A percentile compares a stretch with the other conserved stretches of the same genome.
Evolutionary conservation across 2,113 vertebrate genomes (phyloP).

Genomic region (Turdus rufiventris): DNA sequence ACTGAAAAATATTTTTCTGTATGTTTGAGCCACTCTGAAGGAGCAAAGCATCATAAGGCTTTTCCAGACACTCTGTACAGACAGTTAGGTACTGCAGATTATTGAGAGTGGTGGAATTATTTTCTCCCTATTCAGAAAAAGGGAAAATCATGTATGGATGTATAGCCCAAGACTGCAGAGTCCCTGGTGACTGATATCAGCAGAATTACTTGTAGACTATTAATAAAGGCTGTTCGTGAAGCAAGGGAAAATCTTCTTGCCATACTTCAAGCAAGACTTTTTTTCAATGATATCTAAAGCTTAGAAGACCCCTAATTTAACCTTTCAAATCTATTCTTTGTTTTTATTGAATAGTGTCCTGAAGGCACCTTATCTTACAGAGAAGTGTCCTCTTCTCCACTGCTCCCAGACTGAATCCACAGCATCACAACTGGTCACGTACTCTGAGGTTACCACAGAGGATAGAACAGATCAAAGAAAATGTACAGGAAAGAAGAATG

Average conservation of each 20-base stretch:
- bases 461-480: not conserved
- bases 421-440: fast-evolving
- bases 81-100: not conserved
- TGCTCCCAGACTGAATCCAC: not conserved
- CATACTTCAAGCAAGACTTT: not conserved
- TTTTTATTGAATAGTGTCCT: not conserved
- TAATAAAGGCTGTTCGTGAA: not conserved
- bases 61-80: not conserved
- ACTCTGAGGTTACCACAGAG: not conserved
- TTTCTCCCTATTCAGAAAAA: not conserved
- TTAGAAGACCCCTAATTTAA: not conserved
- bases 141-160: not conserved
- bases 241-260: not conserved
- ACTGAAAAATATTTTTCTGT: not conserved
- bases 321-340: not conserved
- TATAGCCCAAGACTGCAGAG: not conserved
- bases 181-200: not conserved
- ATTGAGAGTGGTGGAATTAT: not conserved
- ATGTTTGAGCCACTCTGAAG: not conserved
- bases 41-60: not conserved
- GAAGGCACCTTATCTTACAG: not conserved
- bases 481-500: not conserved
- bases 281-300: not conserved
- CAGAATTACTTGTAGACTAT: not conserved
- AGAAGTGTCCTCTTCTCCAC: not conserved